A percentile compares a stretch with the other conserved stretches of the same genome.
phyloP scores from a whole-genome alignment of 1,140 invertebrate species.

The Brachystomella parvula region DNA sequence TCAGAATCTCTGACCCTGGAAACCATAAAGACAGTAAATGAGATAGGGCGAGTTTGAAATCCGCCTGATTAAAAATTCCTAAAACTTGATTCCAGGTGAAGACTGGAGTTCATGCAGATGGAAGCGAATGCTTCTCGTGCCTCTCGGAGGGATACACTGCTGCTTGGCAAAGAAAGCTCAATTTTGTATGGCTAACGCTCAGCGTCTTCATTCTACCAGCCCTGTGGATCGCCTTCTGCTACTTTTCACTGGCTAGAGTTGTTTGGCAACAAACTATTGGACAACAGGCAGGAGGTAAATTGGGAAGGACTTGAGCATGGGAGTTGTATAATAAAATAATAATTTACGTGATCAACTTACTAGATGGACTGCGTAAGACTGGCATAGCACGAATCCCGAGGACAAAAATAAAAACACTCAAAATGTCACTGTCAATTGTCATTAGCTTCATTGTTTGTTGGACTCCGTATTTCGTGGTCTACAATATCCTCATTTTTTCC shows the following conservation, averaged over 20 bases:
- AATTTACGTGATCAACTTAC: no score
- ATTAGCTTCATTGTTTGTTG: constrained; percentile 46
- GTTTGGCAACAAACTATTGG: constrained; percentile 42
- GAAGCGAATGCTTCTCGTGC: constrained; percentile 41
- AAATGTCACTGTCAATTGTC: constrained; percentile 46
- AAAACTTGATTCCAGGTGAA: constrained; percentile 28
- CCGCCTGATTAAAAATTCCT: no score
- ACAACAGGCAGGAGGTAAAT: constrained; percentile 17
- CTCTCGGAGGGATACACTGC: constrained; percentile 44
- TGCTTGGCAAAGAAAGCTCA: constrained; percentile 45
- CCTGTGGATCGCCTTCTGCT: constrained; percentile 45
- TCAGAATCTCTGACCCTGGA: no score
- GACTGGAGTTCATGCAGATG: constrained; percentile 36
- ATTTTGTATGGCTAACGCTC: constrained; percentile 45
- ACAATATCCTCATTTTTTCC: constrained; percentile 44
- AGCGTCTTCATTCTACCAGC: constrained; percentile 45
- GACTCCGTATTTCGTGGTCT: constrained; percentile 47
- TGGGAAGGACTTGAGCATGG: no score
- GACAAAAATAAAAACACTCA: constrained; percentile 46
- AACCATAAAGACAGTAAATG: no score
- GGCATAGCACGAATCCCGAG: constrained; percentile 37
- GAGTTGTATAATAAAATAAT: no score
- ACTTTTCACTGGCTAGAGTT: constrained; percentile 44
- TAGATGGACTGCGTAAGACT: constrained; percentile 34
- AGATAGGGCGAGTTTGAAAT: no score